Percentiles rank a stretch among this genome's conserved stretches.
Evolutionary conservation across 2,113 vertebrate species (phyloP).

Genomic region (Nycticryphes semicollaris): DNA sequence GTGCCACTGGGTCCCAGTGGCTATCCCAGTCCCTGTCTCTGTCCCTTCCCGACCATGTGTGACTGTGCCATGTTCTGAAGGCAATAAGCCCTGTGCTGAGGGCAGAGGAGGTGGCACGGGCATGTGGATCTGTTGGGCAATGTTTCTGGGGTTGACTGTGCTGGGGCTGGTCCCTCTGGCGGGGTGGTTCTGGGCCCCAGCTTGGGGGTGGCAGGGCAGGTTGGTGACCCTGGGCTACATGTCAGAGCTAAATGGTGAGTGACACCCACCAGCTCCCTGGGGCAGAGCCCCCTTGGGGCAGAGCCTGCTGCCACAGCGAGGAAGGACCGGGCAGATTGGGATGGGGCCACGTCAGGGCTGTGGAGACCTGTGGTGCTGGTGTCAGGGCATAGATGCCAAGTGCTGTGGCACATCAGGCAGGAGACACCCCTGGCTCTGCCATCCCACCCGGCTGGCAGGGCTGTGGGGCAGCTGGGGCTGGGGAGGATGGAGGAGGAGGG

Average conservation of each 20-base stretch:
- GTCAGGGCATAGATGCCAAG: not conserved
- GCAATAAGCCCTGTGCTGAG: not conserved
- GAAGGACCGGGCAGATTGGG: not conserved
- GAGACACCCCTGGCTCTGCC: not conserved
- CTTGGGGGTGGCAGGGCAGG: not conserved
- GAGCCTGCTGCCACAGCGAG: not conserved
- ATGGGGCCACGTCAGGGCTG: not conserved
- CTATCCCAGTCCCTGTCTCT: not conserved
- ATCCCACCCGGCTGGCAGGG: not conserved
- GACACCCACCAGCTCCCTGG: not conserved
- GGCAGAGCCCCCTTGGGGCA: not conserved
- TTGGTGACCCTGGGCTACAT: accelerated
- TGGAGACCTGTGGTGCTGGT: not conserved
- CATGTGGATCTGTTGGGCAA: accelerated
- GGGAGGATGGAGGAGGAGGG: constrained; percentile 17
- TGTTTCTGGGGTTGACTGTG: not conserved
- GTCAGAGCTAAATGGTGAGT: accelerated
- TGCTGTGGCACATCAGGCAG: not conserved
- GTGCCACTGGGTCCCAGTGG: not conserved
- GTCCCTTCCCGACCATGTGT: not conserved
- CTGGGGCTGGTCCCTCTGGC: not conserved
- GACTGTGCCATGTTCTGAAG: not conserved
- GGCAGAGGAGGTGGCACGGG: not conserved
- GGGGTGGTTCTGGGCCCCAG: not conserved
- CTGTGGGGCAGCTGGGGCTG: not conserved